phyloP scores from a whole-genome alignment of 1,140 invertebrate genomes.

The Cataglyphis hispanica region DNA sequence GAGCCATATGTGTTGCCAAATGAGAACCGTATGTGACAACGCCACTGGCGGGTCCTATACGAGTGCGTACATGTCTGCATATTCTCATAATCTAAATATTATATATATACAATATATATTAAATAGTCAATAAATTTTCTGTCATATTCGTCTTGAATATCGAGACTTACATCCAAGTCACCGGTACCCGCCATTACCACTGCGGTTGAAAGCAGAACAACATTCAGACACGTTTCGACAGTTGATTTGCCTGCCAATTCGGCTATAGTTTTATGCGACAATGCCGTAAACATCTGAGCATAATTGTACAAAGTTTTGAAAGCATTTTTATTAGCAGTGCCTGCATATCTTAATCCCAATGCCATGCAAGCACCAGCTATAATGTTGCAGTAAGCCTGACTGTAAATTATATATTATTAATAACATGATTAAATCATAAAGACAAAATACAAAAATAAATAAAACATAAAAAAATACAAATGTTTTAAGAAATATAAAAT shows the following conservation, averaged over 20 bases:
- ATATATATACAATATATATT: background rate
- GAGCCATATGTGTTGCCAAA: conserved; percentile 97
- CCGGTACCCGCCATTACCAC: conserved; percentile 98
- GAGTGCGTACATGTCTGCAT: conserved; percentile 93
- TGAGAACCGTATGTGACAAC: conserved; percentile 96
- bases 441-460: background rate
- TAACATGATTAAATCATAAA: conserved; percentile 16
- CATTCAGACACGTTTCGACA: conserved; percentile 95
- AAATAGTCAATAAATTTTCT: background rate
- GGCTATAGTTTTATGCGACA: conserved; percentile 90
- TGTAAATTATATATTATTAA: conserved; percentile 82
- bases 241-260: conserved; percentile 96
- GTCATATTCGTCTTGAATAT: background rate
- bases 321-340: conserved; percentile 94
- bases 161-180: conserved; percentile 90
- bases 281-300: conserved; percentile 89
- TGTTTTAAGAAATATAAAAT: background rate
- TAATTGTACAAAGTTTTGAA: conserved; percentile 91
- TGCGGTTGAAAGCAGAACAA: conserved; percentile 93
- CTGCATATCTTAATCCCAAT: conserved; percentile 97
- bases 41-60: conserved; percentile 89
- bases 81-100: conserved; percentile 89
- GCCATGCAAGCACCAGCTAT: conserved; percentile 97
- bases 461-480: background rate
- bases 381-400: conserved; percentile 98